Evolutionary conservation across 2,888 invertebrate genomes (phyloP).

Genomic region (Lasius fuliginosus): DNA sequence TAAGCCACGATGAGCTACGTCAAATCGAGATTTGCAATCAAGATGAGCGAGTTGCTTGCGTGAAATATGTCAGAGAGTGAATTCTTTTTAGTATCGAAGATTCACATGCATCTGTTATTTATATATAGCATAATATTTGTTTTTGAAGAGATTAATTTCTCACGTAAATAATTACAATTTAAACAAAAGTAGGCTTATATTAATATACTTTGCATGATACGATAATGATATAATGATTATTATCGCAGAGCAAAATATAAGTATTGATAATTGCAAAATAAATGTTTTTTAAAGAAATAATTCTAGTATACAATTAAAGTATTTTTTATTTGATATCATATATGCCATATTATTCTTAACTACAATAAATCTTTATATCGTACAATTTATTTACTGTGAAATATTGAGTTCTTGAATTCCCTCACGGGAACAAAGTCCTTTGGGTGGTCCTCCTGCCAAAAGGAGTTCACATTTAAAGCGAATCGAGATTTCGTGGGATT

Average conservation of each 20-base stretch:
- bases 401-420: slow-evolving; percentile 49
- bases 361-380: neutral
- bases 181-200: neutral
- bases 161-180: slow-evolving; percentile 6
- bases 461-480: slow-evolving; percentile 70
- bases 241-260: neutral
- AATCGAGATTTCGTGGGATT: slow-evolving; percentile 78
- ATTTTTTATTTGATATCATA: neutral
- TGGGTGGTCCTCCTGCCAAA: slow-evolving; percentile 54
- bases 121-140: neutral
- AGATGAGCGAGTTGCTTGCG: neutral
- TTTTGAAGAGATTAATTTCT: neutral
- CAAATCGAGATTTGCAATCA: slow-evolving; percentile 75
- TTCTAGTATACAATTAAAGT: neutral
- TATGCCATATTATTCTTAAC: neutral
- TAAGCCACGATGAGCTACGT: slow-evolving; percentile 44
- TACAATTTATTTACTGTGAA: neutral
- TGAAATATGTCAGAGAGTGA: neutral
- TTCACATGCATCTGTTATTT: neutral
- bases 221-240: neutral
- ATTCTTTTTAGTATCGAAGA: neutral
- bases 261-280: neutral
- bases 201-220: neutral
- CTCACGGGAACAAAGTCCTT: slow-evolving; percentile 58
- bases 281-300: neutral